Percentiles rank a stretch among this genome's conserved stretches.
phyloP scores from a whole-genome alignment of 1,140 invertebrate species.

The Apolygus lucorum region DNA sequence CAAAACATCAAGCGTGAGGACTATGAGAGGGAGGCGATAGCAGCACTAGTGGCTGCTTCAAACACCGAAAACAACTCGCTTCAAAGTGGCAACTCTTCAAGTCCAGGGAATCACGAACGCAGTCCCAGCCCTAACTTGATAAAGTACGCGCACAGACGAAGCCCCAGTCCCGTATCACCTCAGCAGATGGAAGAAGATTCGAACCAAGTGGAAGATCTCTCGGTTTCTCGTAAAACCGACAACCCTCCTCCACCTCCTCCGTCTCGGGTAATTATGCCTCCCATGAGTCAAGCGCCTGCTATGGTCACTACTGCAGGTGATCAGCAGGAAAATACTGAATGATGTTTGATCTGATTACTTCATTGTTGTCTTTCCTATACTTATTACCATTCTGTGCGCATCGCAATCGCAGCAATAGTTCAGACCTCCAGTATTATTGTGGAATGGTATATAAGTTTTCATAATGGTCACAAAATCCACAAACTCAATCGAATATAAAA shows the following conservation, averaged over 20 bases:
- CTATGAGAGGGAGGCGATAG: constrained; percentile 32
- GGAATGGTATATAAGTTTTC: too few species aligned
- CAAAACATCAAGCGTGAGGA: constrained; percentile 28
- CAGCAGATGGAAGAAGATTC: constrained; percentile 32
- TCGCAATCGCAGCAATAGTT: too few species aligned
- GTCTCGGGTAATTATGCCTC: constrained; percentile 37
- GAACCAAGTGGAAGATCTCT: constrained; percentile 45
- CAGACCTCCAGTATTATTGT: neutral
- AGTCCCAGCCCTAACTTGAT: constrained; percentile 35
- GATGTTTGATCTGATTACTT: constrained; percentile 8
- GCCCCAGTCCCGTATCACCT: constrained; percentile 28
- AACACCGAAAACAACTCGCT: constrained; percentile 24
- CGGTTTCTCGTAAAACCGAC: constrained; percentile 39
- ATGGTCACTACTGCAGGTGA: constrained; percentile 33
- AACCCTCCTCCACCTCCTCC: constrained; percentile 31
- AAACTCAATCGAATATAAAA: neutral
- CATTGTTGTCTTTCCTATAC: constrained; percentile 3
- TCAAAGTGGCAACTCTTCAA: constrained; percentile 30
- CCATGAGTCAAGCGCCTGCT: constrained; percentile 34
- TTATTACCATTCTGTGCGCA: too few species aligned
- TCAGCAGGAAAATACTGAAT: constrained; percentile 27
- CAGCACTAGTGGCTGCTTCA: constrained; percentile 25
- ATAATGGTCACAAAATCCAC: too few species aligned
- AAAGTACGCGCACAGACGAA: constrained; percentile 32
- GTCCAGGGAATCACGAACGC: constrained; percentile 33